Evolutionary conservation across 2,797 vertebrate species (phyloP).

Genomic region (Adrianichthys oophorus): DNA sequence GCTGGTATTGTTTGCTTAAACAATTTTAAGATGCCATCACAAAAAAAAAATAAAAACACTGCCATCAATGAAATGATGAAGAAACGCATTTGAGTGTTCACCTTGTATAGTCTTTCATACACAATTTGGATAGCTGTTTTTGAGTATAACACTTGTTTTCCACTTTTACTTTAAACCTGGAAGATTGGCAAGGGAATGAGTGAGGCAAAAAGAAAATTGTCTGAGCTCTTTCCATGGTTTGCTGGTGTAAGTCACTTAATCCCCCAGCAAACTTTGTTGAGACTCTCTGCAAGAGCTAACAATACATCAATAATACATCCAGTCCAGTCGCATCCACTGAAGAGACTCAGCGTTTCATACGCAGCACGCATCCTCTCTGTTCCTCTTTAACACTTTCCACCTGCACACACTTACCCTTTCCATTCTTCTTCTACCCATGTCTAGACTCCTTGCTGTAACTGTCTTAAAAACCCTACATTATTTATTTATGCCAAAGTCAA

Average conservation of each 20-base stretch:
- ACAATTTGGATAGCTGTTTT: no score
- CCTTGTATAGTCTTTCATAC: no score
- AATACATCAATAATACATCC: constrained; percentile 77
- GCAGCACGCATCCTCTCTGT: constrained; percentile 38
- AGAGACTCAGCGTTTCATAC: constrained; percentile 19
- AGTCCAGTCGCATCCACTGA: constrained; percentile 69
- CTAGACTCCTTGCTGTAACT: constrained; percentile 61
- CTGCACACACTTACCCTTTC: constrained; percentile 31
- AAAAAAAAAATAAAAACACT: no score
- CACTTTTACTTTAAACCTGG: no score
- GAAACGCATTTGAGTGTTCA: no score
- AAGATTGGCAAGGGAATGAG: no score
- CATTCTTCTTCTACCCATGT: constrained; percentile 51
- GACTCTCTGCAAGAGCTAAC: constrained; percentile 71
- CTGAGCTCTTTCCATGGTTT: constrained; percentile 50
- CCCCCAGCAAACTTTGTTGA: constrained; percentile 73
- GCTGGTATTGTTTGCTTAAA: no score
- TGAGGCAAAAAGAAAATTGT: no score
- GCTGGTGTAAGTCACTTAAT: constrained; percentile 72
- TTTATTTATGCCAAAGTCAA: constrained; percentile 61
- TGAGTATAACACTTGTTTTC: no score
- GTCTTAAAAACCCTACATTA: constrained; percentile 67
- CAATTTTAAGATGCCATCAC: no score
- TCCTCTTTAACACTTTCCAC: constrained; percentile 24
- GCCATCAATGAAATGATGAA: no score